Base-by-base conservation (phyloP, 2,888 invertebrate genomes). In the Cephus pulcher region DNA sequence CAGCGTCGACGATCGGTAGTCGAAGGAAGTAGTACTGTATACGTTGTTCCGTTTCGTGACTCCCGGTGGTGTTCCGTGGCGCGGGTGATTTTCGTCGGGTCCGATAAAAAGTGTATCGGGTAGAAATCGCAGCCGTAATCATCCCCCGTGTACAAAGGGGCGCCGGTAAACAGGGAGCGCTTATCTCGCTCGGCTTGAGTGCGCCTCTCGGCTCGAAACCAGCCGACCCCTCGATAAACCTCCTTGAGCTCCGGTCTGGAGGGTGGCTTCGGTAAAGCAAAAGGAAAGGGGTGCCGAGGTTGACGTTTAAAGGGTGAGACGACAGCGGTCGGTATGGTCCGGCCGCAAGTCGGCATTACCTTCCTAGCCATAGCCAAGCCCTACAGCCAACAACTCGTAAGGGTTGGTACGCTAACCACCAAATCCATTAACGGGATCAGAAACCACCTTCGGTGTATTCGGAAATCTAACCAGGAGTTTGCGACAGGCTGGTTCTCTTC, bases 141-240 rank as follows among this genome's bases (percentile, higher is more conserved):
- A 84, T 81, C 82, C 79, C 82, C 82, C 80, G 79, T 35, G 81
- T 32, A 71, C 74, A 75, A 81, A 86, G 84, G 85, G 85, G 80
- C 80, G 81, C 82, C 81, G 32, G 85, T 84, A 85, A 85, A 84
- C 85, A 85, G 84, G 78, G 75, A 78, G 80, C 80, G 85, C 86
- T 85, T 86, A 85, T 86, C 85, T 86, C 78, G 35, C 79, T 78
- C 80, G 78, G 76, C 73, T 79, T 75, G 79, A 80, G 82, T 80
- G 78, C 68, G 78, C 73, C 81, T 80, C 84, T 82, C 82, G 74
- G 81, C 81, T 84, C 85, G 84, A 86, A 84, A 85, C 83, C 85
- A 82, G 80, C 84, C 84, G 81, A 84, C 81, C 86, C 86, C 84
- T 85, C 85, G 84, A 85, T 86, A 84, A 85, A 86, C 86, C 82